These are phyloP conservation scores for Tuberolachnus salignus DNA, from an alignment of 2,888 invertebrate species.

Conservation along the genomic window DNA sequence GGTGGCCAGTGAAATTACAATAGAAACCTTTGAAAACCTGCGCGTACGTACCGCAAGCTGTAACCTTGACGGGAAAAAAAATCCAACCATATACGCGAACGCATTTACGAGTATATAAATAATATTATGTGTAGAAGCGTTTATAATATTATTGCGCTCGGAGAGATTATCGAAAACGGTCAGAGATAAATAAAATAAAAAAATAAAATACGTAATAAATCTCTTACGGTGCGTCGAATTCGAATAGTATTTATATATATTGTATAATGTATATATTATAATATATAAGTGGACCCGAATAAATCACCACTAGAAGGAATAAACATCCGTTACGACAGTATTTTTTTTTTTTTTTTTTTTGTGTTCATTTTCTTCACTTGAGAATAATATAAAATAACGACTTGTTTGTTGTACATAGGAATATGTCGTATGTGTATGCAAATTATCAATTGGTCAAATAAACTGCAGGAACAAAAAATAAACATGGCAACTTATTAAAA, in stretches of 20 bases:
- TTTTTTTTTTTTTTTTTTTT: background rate
- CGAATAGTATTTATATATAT: constrained; percentile 33
- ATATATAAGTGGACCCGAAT: constrained; percentile 17
- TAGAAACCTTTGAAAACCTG: constrained; percentile 41
- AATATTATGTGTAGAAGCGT: background rate
- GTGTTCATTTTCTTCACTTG: background rate
- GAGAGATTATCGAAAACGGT: constrained; percentile 36
- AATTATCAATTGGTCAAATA: constrained; percentile 2
- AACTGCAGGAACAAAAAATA: background rate
- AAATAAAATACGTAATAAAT: constrained; percentile 32
- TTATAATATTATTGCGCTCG: constrained; percentile 31
- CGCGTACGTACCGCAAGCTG: constrained; percentile 9
- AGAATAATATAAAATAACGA: background rate
- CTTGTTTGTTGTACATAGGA: background rate
- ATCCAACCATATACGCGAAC: background rate
- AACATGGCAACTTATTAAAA: too few relatives aligned
- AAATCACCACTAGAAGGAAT: constrained; percentile 27
- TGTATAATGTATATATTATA: background rate
- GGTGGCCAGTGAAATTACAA: constrained; percentile 46
- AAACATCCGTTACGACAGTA: constrained; percentile 34
- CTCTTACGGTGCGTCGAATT: constrained; percentile 7
- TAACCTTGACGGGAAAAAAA: constrained; percentile 39
- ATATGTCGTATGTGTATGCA: background rate
- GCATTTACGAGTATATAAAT: background rate
- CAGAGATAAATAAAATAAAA: background rate